Base-by-base conservation (phyloP, 2,113 vertebrate species). In the Coracopsis vasa region DNA sequence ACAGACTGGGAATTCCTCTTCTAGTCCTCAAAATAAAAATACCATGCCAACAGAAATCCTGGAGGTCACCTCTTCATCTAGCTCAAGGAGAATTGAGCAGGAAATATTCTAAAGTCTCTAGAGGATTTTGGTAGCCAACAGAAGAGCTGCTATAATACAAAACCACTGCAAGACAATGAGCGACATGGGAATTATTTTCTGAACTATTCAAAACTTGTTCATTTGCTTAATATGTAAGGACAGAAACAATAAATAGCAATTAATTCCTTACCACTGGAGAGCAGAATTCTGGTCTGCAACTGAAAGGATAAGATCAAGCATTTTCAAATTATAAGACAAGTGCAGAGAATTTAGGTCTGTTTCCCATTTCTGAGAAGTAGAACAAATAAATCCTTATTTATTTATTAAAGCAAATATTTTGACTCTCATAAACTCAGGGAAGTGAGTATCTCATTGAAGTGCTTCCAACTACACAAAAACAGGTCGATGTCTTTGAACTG, bases 391-490 rank as follows among this genome's bases (percentile, higher is more conserved):
- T 29, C 47, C 27, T 27, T 62, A 69, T 48, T 86, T 67, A 84
- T 86, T 96, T 92, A 86, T 89, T 64, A 80, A 93, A 88, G 75
- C 50, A 7, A 77, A 31, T 35, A 93, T 88, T 88, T 78, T 80
- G 8, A 88, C 24, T 84, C 53, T 71, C 51, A 21, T 60, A 58
- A 90, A 78, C 60, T 67, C 79, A 51, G 29, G 39, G 54, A 88
- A 71, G 23, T 51, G 23, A 75, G 29, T 44, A 50, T 25, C 50
- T 83, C 82, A 89, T 17, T 90, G 85, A 95, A 92, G 80, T 12
- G 1, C 11, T 86, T 74, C 83, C 88, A 93, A 61, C 51, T 81
- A 64, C 21, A 72, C 51, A 86, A 86, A 92, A 83, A 1, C 50
- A 88, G 53, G 92, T 88, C 6, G 2, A 60, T 35, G 45, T 64